Percentiles rank a stretch among this genome's conserved stretches.
These are phyloP conservation scores for Tribolium madens DNA, from an alignment of 1,140 invertebrate species.

Conservation along the genomic window DNA sequence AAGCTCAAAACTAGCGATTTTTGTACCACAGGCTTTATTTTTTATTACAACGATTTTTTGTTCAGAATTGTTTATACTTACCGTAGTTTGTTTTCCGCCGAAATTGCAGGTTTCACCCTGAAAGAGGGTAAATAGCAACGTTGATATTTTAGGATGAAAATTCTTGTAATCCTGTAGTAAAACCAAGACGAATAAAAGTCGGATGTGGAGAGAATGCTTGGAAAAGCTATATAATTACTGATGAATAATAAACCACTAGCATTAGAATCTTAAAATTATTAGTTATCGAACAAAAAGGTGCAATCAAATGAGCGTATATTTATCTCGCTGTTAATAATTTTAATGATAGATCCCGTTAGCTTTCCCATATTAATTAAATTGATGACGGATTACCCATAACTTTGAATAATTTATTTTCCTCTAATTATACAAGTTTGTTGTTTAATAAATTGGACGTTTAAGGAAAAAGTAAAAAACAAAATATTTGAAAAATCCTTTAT, in stretches of 20 bases:
- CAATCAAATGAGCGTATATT: slow-evolving; percentile 42
- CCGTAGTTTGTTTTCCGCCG: no score
- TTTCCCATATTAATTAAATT: slow-evolving; percentile 44
- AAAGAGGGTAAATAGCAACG: no score
- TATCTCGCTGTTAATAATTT: slow-evolving; percentile 46
- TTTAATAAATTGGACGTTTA: slow-evolving; percentile 2
- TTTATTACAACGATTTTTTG: no score
- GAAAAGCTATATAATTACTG: slow-evolving; percentile 36
- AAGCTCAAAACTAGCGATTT: no score
- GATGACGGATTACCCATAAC: slow-evolving; percentile 43
- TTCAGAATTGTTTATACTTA: no score
- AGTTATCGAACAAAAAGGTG: slow-evolving; percentile 42
- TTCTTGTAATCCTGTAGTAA: background rate
- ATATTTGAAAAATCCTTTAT: slow-evolving; percentile 36
- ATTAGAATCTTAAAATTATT: slow-evolving; percentile 43
- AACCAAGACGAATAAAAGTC: background rate
- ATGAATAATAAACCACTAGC: slow-evolving; percentile 37
- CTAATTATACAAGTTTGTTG: slow-evolving; percentile 39
- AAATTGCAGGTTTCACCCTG: no score
- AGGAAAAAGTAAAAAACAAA: background rate
- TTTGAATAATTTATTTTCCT: slow-evolving; percentile 41
- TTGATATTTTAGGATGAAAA: no score
- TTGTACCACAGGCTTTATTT: no score
- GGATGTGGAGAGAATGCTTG: slow-evolving; percentile 6
- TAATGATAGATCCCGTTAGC: slow-evolving; percentile 44